Base-by-base conservation (phyloP, 2,888 invertebrate species). In the Athalia cordata region DNA sequence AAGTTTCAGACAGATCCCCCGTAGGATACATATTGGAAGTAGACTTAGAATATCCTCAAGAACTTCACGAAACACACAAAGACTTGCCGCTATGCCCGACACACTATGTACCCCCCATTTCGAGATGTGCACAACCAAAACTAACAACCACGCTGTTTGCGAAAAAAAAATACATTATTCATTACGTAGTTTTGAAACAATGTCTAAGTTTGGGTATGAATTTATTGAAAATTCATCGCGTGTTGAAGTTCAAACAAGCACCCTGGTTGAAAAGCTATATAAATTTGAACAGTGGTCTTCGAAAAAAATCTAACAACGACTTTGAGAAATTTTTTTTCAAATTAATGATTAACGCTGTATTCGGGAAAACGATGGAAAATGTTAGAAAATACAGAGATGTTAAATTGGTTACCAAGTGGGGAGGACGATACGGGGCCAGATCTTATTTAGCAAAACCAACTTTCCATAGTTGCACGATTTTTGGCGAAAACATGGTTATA, bases 1-100 rank as follows among this genome's bases (percentile, higher is more conserved):
- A 75, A 2, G 57, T 76, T 52, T 45, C 79, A 0, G 79, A 82
- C 29, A 79, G 83, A 72, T 74, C 75, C 61, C 82, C 84, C 61
- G 79, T 74, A 11, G 89, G 88, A 0, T 90, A 87, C 78, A 86
- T 91, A 49, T 81, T 91, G 4, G 89, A 91, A 80, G 90, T 91
- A 4, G 90, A 91, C 79, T 78, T 91, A 47, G 83, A 87, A 50
- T 91, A 91, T 82, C 89, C 90, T 4, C 15, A 82, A 13, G 77
- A 84, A 13, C 78, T 89, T 50, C 90, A 91, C 78, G 84, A 87
- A 15, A 3, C n/a, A 3, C 75, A 79, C 45, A 29, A 66, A 57
- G 80, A 80, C 62, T 57, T 80, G n/a, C 67, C 67, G 3, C 47
- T 67, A 3, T 57, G 61, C 45, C 59, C 68, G 5, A 50, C 9